Percentiles rank a stretch among this genome's conserved stretches.
Conservation (phyloP, 2,113 vertebrate species). For the Rissa tridactyla region DNA sequence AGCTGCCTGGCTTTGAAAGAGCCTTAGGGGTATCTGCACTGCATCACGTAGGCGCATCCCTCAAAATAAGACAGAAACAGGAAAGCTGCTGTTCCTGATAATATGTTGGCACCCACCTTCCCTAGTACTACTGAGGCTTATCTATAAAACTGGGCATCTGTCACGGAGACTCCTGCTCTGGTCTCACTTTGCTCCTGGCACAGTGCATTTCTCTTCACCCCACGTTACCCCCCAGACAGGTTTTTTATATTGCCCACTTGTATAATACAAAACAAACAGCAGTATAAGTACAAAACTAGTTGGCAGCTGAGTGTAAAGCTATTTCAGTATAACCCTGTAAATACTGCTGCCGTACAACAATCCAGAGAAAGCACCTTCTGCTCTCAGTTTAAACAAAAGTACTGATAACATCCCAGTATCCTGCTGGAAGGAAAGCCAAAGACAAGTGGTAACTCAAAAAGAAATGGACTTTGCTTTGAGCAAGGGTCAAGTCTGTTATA, state of each 20-base stretch:
- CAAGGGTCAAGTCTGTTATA: neutral
- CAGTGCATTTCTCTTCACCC: neutral
- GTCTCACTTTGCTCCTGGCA: neutral
- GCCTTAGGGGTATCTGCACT: neutral
- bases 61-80: neutral
- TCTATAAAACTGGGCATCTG: neutral
- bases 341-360: neutral
- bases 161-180: neutral
- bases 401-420: constrained; percentile 5
- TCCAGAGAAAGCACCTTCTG: neutral
- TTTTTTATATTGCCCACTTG: neutral
- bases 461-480: constrained; percentile 47
- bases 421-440: constrained; percentile 51
- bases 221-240: neutral
- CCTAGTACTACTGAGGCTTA: neutral
- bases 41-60: neutral
- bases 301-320: neutral
- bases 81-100: constrained; percentile 1
- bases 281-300: neutral
- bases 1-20: neutral
- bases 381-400: neutral
- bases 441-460: constrained; percentile 32
- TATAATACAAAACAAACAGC: neutral
- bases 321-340: neutral
- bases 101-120: neutral